Evolutionary conservation across 2,113 vertebrate genomes (phyloP), one percentile per base, ranked within the genome.

Genomic region (Lepisosteus osseus): DNA sequence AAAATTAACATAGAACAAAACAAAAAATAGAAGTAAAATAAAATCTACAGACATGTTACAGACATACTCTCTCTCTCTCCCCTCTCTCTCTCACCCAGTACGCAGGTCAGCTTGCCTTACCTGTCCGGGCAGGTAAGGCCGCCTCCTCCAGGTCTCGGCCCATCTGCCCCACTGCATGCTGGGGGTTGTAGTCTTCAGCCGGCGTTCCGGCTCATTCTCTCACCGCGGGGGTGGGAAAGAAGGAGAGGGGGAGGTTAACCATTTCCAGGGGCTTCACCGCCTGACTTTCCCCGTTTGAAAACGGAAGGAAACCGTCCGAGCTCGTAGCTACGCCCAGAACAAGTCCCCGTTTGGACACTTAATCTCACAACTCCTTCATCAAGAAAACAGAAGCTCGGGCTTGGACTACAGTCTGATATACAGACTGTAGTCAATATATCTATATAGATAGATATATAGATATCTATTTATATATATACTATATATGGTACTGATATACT

Each of bases 171-270:
- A 74, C 81, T 85, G 94, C 86, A 90, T 81, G 85, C 79, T 88
- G 93, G 94, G 90, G 93, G 84, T 69, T 90, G 86, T 83, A 88
- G 91, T 90, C 85, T 80, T 67, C 72, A n/a, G 55, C 51, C 14
- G 71, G 15, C 62, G 44, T 61, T 73, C 61, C 70, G 68, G 56
- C 44, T 70, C 64, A 77, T 54, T 6, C 69, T 56, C 17, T 14
- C n/a, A 55, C 2, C 9, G 43, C 4, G 7, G 54, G 45, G 6
- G 15, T 17, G 29, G 29, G 14, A 5, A 61, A 40, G 12, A 47
- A 57, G 11, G 54, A 3, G 14, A 14, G 15, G 41, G 13, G 29
- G n/a, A 17, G 55, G 11, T 29, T 14, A 7, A 64, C 45, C 41
- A 8, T 7, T 45, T 11, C 11, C 14, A n/a, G 11, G 2, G 3